Percentiles rank a stretch among this genome's conserved stretches.
These are phyloP conservation scores for Amniataba percoides DNA, from an alignment of 2,797 vertebrate species.

Conservation along the genomic window DNA sequence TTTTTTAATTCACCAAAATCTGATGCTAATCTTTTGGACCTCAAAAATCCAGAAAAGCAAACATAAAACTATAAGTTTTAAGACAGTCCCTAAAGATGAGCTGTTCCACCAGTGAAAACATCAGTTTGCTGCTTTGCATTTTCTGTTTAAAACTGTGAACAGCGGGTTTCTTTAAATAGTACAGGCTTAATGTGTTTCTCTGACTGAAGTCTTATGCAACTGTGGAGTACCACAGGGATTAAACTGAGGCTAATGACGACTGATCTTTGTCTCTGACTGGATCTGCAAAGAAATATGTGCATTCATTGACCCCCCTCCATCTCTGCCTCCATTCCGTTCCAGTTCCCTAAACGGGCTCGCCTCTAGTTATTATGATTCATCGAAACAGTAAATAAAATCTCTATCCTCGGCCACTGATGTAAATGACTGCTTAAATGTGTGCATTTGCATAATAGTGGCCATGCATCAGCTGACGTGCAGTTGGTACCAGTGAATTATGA, in stretches of 20 bases:
- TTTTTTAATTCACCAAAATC: neutral
- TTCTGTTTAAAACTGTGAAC: constrained; percentile 7
- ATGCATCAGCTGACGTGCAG: constrained; percentile 65
- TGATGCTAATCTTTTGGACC: neutral
- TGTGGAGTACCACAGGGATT: constrained; percentile 36
- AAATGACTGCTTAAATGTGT: constrained; percentile 65
- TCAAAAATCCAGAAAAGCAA: neutral
- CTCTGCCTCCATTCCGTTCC: constrained; percentile 45
- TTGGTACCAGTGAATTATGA: constrained; percentile 64
- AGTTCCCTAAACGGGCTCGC: constrained; percentile 47
- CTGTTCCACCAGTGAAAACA: neutral
- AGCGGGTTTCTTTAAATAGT: constrained; percentile 23
- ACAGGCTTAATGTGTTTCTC: constrained; percentile 13
- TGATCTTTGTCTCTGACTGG: constrained; percentile 57
- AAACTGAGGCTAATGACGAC: constrained; percentile 62
- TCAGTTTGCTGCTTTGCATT: neutral
- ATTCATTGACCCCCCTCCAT: constrained; percentile 55
- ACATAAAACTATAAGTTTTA: neutral
- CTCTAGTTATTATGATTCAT: constrained; percentile 70
- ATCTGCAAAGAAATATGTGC: constrained; percentile 59
- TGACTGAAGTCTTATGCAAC: constrained; percentile 40
- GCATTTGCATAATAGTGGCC: constrained; percentile 70
- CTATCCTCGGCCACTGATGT: constrained; percentile 55
- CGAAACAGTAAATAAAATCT: constrained; percentile 77
- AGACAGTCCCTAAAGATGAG: neutral